phyloP scores from a whole-genome alignment of 2,797 vertebrate genomes.

The Trachops cirrhosus region DNA sequence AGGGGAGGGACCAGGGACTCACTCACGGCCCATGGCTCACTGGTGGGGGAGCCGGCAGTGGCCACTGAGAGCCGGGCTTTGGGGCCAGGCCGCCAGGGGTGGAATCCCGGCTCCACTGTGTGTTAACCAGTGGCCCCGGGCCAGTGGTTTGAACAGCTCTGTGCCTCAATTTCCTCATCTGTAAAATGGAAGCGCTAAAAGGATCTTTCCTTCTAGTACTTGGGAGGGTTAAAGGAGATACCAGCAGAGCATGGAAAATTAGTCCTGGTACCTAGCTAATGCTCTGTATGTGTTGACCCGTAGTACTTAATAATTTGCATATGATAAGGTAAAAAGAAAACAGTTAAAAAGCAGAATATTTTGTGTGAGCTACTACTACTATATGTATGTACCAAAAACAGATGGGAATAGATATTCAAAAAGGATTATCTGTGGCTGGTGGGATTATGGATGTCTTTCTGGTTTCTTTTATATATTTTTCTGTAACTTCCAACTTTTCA shows the following conservation, averaged over 20 bases:
- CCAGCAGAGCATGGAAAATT: background rate
- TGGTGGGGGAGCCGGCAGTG: background rate
- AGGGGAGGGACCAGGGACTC: background rate
- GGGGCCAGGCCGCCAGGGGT: background rate
- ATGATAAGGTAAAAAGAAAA: background rate
- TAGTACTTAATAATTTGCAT: background rate
- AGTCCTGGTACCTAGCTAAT: too few species aligned
- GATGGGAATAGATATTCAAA: background rate
- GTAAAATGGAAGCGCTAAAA: background rate
- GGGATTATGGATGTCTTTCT: background rate
- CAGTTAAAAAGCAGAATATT: background rate
- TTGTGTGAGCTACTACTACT: background rate
- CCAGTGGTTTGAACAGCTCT: background rate
- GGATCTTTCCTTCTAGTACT: background rate
- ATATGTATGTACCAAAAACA: background rate
- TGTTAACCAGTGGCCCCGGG: background rate
- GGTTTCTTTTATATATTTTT: background rate
- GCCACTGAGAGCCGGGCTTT: fast-evolving
- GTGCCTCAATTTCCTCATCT: background rate
- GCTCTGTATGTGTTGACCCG: background rate
- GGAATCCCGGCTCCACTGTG: background rate
- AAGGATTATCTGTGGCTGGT: background rate
- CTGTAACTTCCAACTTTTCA: background rate
- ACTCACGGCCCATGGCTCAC: background rate
- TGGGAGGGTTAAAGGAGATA: background rate